These are phyloP conservation scores for Leptodactylus fuscus DNA, from an alignment of 2,113 vertebrate species.

Conservation along the genomic window DNA sequence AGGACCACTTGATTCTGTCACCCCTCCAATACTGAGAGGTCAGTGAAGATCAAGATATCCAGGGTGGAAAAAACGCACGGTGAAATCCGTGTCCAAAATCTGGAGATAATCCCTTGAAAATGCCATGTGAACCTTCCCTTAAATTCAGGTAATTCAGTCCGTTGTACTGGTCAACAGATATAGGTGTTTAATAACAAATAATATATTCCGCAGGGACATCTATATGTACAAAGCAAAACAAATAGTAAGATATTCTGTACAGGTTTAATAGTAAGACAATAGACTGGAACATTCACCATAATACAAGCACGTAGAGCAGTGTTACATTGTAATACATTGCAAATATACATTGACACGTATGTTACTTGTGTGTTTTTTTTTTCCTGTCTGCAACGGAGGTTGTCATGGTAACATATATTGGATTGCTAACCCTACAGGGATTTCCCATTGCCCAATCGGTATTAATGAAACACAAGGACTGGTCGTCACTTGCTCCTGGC, in stretches of 20 bases:
- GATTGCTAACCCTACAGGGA: not conserved
- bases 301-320: not conserved
- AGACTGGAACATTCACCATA: not conserved
- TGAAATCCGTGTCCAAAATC: too few relatives aligned
- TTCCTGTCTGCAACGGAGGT: not conserved
- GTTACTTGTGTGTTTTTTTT: not conserved
- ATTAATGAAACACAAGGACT: not conserved
- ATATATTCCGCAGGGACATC: not conserved
- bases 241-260: too few relatives aligned
- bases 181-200: not conserved
- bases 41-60: too few relatives aligned
- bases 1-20: too few relatives aligned
- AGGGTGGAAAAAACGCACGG: too few relatives aligned
- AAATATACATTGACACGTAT: constrained; percentile 3
- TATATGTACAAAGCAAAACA: not conserved
- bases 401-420: not conserved
- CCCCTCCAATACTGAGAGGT: too few relatives aligned
- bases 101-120: too few relatives aligned
- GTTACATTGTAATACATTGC: not conserved
- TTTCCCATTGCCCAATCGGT: not conserved
- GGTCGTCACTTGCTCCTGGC: not conserved
- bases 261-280: too few relatives aligned
- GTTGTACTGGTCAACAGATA: not conserved
- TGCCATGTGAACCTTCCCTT: too few relatives aligned
- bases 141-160: not conserved